Base-by-base conservation (phyloP, 2,797 vertebrate species). In the Champsocephalus esox region DNA sequence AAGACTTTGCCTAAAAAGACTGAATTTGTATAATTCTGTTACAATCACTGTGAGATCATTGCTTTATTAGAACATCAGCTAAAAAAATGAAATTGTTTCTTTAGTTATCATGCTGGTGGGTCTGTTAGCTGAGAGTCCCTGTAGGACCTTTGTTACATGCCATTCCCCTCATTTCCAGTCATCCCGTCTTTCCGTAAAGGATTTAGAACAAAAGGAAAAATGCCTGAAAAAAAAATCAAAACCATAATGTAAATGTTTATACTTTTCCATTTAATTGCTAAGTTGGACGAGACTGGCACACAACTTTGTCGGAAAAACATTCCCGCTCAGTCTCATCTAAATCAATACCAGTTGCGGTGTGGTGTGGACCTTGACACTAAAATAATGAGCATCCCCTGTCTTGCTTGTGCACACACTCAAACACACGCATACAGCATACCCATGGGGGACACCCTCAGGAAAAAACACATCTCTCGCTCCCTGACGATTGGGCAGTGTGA, bases 391-490 rank as follows among this genome's bases (percentile, higher is more conserved):
- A 73, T 75, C 79, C 87, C 55, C 80, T 19, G 72, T 87, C 72
- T 80, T 73, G 80, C 81, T 76, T 54, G 32, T 72, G 75, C 81
- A 67, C 69, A 64, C 79, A 71, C 77, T 61, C 57, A 60, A 62
- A 82, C 68, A 57, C 79, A 74, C 24, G 28, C 80, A 84, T 77
- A 49, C 88, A 90, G 90, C 89, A 89, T 80, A 88, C 84, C 85
- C 91, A 85, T 77, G 83, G 86, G 88, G 86, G 88, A 88, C 79
- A 90, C 85, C 75, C 77, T 90, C 69, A 89, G 91, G 93, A 92
- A 93, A 93, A 94, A 93, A 92, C 89, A 93, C 84, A 91, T 90
- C 86, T 77, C 81, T 78, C 16, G 67, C 81, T 73, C 80, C 75
- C 71, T 75, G 79, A 68, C n/a, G 63, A 56, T 50, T 70, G 76